These are phyloP conservation scores for Microcebus tavaratra DNA, from an alignment of 2,113 vertebrate genomes.

Conservation along the genomic window DNA sequence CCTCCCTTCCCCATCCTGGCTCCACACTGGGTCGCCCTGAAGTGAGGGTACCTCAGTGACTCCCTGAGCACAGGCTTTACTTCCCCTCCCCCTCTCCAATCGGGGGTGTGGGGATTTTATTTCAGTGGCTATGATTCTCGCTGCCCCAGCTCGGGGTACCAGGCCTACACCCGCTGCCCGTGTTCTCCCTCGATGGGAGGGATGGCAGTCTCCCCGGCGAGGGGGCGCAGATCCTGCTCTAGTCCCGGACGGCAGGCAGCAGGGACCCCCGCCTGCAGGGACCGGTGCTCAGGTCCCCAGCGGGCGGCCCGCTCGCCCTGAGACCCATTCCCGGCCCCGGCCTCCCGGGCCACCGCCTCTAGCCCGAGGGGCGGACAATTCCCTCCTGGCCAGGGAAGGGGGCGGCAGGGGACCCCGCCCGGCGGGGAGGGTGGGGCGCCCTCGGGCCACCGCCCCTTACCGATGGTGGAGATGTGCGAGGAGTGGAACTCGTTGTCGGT, in stretches of 20 bases:
- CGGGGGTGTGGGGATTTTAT: neutral
- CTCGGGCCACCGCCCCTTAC: slow-evolving; percentile 85
- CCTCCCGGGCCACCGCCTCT: neutral
- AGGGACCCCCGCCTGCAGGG: neutral
- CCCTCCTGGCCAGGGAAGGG: neutral
- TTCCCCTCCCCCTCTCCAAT: neutral
- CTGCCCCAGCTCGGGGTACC: slow-evolving; percentile 22
- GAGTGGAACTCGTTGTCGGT: slow-evolving; percentile 94
- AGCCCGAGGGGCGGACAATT: neutral
- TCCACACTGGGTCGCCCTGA: neutral
- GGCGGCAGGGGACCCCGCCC: neutral
- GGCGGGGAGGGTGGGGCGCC: neutral
- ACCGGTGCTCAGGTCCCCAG: neutral
- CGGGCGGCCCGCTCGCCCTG: neutral
- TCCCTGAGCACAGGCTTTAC: neutral
- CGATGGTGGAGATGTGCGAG: slow-evolving; percentile 95
- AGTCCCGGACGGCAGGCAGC: neutral
- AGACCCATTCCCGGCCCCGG: neutral
- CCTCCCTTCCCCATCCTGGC: neutral
- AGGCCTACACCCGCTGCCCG: slow-evolving; percentile 23
- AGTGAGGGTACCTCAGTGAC: neutral
- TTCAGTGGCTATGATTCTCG: neutral
- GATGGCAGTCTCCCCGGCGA: neutral
- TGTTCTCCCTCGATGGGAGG: neutral
- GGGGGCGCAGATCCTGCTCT: neutral